Evolutionary conservation across 1,140 invertebrate species (phyloP).

Genomic region (Hyles euphorbiae): DNA sequence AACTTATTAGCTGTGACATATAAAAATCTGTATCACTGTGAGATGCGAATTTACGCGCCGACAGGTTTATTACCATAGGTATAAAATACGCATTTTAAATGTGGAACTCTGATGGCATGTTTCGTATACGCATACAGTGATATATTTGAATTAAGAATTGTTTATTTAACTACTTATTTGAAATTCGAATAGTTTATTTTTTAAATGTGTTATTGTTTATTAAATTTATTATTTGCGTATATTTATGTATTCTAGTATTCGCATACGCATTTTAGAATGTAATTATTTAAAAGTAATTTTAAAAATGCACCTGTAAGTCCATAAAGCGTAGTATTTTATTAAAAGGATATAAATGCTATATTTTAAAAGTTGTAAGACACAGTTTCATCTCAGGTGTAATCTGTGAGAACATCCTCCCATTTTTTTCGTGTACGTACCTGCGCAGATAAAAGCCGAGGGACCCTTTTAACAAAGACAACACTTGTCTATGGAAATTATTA

Average conservation of each 20-base stretch:
- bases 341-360: no score
- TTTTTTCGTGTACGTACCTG: constrained; percentile 7
- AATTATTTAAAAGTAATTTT: no score
- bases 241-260: no score
- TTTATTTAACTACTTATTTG: neutral
- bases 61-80: constrained; percentile 2
- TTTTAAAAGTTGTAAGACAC: no score
- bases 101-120: no score
- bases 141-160: neutral
- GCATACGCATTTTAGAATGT: no score
- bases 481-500: constrained; percentile 9
- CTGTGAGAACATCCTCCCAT: constrained; percentile 4
- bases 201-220: no score
- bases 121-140: neutral
- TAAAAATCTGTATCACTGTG: neutral
- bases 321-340: no score
- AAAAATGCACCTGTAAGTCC: no score
- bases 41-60: neutral
- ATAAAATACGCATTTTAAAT: neutral
- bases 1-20: no score
- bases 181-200: no score
- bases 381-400: neutral
- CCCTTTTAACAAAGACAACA: constrained; percentile 10
- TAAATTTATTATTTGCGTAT: no score
- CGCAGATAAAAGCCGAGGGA: constrained; percentile 5